Percentiles rank a stretch among this genome's conserved stretches.
These are phyloP conservation scores for Nannoperca obscura DNA, from an alignment of 2,797 vertebrate genomes.

Conservation along the genomic window DNA sequence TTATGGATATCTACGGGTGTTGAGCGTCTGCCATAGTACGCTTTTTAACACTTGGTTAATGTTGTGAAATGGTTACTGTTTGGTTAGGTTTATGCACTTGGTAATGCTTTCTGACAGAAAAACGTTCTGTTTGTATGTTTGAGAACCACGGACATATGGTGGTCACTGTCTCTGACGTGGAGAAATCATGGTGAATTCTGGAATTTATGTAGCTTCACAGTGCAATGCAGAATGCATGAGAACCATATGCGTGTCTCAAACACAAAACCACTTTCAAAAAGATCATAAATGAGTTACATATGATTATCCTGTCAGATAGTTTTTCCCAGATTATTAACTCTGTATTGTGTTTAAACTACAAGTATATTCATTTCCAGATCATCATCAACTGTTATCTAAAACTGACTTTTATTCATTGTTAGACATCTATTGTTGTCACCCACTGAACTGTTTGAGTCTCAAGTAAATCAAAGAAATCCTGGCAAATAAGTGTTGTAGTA, in stretches of 20 bases:
- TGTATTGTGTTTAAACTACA: conserved; percentile 26
- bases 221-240: conserved; percentile 25
- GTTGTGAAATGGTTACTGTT: too few relatives aligned
- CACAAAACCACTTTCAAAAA: conserved; percentile 40
- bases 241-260: conserved; percentile 61
- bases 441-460: background rate
- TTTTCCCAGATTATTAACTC: conserved; percentile 31
- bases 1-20: too few relatives aligned
- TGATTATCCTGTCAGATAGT: conserved; percentile 8
- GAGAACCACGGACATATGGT: background rate
- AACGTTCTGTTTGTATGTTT: too few relatives aligned
- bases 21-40: too few relatives aligned
- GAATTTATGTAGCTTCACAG: conserved; percentile 17
- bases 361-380: conserved; percentile 10
- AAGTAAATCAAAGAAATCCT: conserved; percentile 20
- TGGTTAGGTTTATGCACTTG: too few relatives aligned
- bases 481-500: conserved; percentile 26
- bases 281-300: conserved; percentile 38
- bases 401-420: background rate
- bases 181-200: conserved; percentile 18
- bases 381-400: conserved; percentile 13
- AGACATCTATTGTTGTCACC: conserved; percentile 8
- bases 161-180: background rate
- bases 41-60: too few relatives aligned
- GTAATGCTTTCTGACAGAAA: too few relatives aligned